These are phyloP conservation scores for Psilanteris sp. DNA, from an alignment of 1,140 invertebrate genomes.

Conservation along the genomic window DNA sequence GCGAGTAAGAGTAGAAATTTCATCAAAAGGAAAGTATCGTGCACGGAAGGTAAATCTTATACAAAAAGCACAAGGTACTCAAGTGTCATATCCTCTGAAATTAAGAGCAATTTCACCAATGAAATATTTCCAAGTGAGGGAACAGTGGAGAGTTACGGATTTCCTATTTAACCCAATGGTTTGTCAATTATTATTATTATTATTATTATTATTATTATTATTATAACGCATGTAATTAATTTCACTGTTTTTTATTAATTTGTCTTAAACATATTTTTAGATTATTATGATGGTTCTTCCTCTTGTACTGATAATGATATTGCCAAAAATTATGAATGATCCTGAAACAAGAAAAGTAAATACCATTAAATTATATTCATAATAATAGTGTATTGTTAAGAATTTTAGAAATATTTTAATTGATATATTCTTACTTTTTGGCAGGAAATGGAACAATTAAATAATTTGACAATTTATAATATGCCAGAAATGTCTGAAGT, in stretches of 20 bases:
- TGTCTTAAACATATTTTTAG: too few species aligned
- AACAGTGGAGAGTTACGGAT: conserved; percentile 97
- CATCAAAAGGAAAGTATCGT: conserved; percentile 96
- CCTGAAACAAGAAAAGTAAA: conserved; percentile 92
- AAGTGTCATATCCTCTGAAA: conserved; percentile 94
- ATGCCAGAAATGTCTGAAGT: conserved; percentile 96
- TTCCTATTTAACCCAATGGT: conserved; percentile 98
- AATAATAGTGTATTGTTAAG: too few species aligned
- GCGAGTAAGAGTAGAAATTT: conserved; percentile 95
- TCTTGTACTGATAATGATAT: conserved; percentile 92
- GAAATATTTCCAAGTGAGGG: conserved; percentile 95
- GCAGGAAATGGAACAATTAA: conserved; percentile 93
- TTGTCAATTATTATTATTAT: too few species aligned
- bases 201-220: background rate
- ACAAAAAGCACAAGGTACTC: conserved; percentile 92
- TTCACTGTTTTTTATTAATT: too few species aligned
- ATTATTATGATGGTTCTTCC: conserved; percentile 98
- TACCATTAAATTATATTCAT: conserved; percentile 6
- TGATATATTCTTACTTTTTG: background rate
- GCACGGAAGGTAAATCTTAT: conserved; percentile 97
- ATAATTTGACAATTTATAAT: conserved; percentile 89
- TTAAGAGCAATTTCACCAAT: conserved; percentile 90
- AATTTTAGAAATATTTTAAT: too few species aligned
- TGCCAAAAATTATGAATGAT: conserved; percentile 98
- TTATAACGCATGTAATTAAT: background rate